Base-by-base conservation (phyloP, 2,888 invertebrate species). In the Eupithecia centaureata region DNA sequence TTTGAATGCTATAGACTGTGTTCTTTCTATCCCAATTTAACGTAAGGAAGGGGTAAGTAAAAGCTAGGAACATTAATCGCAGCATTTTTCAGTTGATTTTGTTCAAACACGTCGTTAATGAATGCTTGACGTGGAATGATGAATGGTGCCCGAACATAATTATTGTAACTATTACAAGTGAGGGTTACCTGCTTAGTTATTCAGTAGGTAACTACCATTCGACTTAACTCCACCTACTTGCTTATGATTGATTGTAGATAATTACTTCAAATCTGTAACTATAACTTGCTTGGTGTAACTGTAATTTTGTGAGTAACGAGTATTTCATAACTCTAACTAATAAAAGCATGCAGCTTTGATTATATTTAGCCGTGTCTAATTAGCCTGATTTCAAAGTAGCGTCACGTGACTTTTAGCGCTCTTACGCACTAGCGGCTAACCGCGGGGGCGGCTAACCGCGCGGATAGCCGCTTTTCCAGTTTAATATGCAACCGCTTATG, bases 121-220 rank as follows among this genome's bases (percentile, higher is more conserved):
- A 69, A 64, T 56, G 67, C 58, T 62, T 70, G 72, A 73, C 72
- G 66, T 60, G 57, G 65, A 72, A 73, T 74, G 74, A 76, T 76
- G 69, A 64, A 73, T 73, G 69, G 52, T 63, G 52, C 68, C 63
- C 32, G 42, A 30, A 32, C 62, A 63, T 68, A 63, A 70, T 72
- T 73, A 71, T 68, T 60, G 71, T 67, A 51, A 69, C 61, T 47
- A 66, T 63, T 63, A 61, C 57, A 63, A 61, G 61, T 62, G 65
- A 62, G 57, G 61, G 54, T 61, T 63, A 63, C 32, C 30, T 57
- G 32, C 61, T 65, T 63, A 28, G 59, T 63, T 63, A 32, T 32
- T 61, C 58, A 63, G 57, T 68, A 47, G 47, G 47, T 47, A 47
- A 47, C 22, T 47, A 54, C 66, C 63, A 61, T 68, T 59, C 56